Evolutionary conservation across 1,140 invertebrate species (phyloP).

Genomic region (Phthorimaea operculella): DNA sequence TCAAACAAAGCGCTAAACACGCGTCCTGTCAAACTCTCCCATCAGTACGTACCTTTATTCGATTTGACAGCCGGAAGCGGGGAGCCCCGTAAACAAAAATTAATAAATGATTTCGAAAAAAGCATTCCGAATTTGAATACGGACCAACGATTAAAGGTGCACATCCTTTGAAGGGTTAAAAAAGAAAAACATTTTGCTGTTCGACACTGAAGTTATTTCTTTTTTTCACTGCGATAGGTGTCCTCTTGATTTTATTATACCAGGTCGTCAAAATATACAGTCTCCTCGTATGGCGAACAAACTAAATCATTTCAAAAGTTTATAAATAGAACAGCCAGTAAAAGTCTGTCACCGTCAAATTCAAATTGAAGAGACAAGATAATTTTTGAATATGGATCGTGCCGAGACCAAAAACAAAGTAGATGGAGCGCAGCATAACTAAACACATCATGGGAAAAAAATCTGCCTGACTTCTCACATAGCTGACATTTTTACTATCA

Average conservation of each 20-base stretch:
- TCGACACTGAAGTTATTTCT: too few species aligned
- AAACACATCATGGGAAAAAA: too few species aligned
- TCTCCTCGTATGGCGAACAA: too few species aligned
- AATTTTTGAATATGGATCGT: constrained; percentile 54
- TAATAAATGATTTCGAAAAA: constrained; percentile 48
- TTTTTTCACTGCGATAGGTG: too few species aligned
- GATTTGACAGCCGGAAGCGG: constrained; percentile 55
- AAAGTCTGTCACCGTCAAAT: constrained; percentile 47
- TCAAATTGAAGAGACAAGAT: constrained; percentile 49
- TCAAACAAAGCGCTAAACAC: not conserved
- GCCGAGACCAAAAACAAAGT: too few species aligned
- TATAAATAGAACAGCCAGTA: constrained; percentile 37
- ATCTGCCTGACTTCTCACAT: too few species aligned
- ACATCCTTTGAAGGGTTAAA: constrained; percentile 21
- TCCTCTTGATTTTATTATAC: too few species aligned
- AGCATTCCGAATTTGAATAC: constrained; percentile 52
- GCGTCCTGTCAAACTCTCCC: constrained; percentile 19
- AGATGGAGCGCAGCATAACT: too few species aligned
- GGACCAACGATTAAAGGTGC: constrained; percentile 39
- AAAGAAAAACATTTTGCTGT: constrained; percentile 20
- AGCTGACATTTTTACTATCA: too few species aligned
- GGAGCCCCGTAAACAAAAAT: constrained; percentile 52
- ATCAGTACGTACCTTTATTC: constrained; percentile 45
- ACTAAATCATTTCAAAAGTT: constrained; percentile 10
- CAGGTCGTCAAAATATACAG: too few species aligned